phyloP scores from a whole-genome alignment of 2,888 invertebrate genomes.

The Steinernema hermaphroditum region DNA sequence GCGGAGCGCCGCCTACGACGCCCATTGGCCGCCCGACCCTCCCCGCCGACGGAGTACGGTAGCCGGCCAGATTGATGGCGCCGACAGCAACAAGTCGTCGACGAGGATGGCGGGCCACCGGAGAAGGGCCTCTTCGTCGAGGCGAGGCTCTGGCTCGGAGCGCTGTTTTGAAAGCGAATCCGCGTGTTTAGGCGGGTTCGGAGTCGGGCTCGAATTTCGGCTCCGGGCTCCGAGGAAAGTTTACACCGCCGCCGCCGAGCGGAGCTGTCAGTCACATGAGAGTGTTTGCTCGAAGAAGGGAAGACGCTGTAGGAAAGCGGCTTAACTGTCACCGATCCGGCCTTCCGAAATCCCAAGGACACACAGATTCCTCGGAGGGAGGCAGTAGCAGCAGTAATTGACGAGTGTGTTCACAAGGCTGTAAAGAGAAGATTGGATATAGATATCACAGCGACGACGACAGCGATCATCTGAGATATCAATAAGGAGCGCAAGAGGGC shows the following conservation, averaged over 20 bases:
- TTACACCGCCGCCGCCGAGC: slow-evolving; percentile 14
- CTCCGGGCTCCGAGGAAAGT: slow-evolving; percentile 6
- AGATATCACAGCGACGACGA: slow-evolving; percentile 9
- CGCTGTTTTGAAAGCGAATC: slow-evolving; percentile 24
- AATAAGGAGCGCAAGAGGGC: slow-evolving; percentile 16
- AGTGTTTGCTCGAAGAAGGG: slow-evolving; percentile 27
- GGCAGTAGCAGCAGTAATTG: slow-evolving; percentile 16
- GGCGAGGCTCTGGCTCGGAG: not conserved
- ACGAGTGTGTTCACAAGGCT: slow-evolving; percentile 30
- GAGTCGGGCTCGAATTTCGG: slow-evolving; percentile 2
- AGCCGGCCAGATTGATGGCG: slow-evolving; percentile 13
- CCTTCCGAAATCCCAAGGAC: slow-evolving; percentile 24
- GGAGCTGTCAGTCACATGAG: slow-evolving; percentile 31
- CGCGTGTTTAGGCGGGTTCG: not conserved
- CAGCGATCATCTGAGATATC: slow-evolving; percentile 29
- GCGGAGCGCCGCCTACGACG: slow-evolving; percentile 9
- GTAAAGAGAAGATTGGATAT: slow-evolving; percentile 29
- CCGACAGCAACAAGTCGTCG: slow-evolving; percentile 21
- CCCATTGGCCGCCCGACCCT: slow-evolving; percentile 16
- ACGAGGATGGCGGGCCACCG: not conserved
- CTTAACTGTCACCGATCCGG: slow-evolving; percentile 30
- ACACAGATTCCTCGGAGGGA: not conserved
- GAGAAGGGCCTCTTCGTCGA: too few species aligned
- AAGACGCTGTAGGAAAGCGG: slow-evolving; percentile 18
- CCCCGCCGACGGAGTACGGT: slow-evolving; percentile 19